Evolutionary conservation across 2,888 invertebrate species (phyloP).

Genomic region (Leucophenga maculata): DNA sequence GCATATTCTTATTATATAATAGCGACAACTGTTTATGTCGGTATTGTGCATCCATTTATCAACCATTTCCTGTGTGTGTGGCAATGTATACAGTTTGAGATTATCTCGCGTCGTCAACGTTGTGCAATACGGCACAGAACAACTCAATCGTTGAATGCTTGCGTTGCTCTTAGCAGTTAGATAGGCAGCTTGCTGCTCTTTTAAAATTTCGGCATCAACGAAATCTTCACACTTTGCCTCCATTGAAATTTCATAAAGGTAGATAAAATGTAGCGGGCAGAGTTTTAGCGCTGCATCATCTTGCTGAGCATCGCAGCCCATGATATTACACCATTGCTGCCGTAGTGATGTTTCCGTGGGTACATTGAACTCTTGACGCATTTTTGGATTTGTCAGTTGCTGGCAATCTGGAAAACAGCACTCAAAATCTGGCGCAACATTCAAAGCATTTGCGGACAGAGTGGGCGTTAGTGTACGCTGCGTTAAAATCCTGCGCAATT

Average conservation of each 20-base stretch:
- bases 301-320: neutral
- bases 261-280: conserved; percentile 54
- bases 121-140: conserved; percentile 46
- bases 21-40: conserved; percentile 49
- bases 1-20: conserved; percentile 61
- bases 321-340: conserved; percentile 34
- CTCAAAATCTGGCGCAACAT: neutral
- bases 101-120: conserved; percentile 47
- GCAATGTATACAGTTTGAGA: conserved; percentile 51
- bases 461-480: neutral
- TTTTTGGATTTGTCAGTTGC: conserved; percentile 31
- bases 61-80: conserved; percentile 46
- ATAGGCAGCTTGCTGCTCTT: conserved; percentile 31
- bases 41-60: conserved; percentile 61
- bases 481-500: conserved; percentile 24
- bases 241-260: conserved; percentile 37
- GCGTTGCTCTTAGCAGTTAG: conserved; percentile 39
- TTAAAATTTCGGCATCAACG: neutral
- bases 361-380: conserved; percentile 39
- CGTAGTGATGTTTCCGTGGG: conserved; percentile 36
- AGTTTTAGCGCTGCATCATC: conserved; percentile 34
- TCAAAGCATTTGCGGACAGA: no score
- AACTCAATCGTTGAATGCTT: conserved; percentile 46
- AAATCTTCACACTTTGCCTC: conserved; percentile 42
- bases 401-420: conserved; percentile 56